Evolutionary conservation across 1,140 invertebrate genomes (phyloP).

Genomic region (Lineus longissimus): DNA sequence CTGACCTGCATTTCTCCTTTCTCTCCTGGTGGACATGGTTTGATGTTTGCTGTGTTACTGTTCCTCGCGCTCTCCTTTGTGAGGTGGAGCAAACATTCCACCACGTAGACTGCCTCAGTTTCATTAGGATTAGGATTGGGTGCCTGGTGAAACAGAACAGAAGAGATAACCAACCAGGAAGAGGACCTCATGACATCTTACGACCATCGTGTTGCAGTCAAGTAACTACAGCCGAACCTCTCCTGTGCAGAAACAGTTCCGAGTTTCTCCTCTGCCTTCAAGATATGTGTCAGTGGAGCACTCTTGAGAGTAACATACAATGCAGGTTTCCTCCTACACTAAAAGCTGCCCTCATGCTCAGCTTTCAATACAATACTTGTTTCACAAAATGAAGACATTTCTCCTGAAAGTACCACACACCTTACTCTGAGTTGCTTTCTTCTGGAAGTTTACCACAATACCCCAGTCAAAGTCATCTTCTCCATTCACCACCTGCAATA

Average conservation of each 20-base stretch:
- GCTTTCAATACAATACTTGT: too few species aligned
- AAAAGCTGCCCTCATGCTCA: too few species aligned
- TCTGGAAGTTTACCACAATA: slow-evolving; percentile 86
- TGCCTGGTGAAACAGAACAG: slow-evolving; percentile 18
- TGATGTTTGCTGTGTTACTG: slow-evolving; percentile 40
- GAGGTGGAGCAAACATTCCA: slow-evolving; percentile 81
- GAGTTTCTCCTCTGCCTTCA: too few species aligned
- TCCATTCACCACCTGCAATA: slow-evolving; percentile 73
- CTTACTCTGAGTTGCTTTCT: slow-evolving; percentile 62
- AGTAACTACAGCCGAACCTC: neutral
- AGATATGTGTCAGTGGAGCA: too few species aligned
- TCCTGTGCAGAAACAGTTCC: too few species aligned
- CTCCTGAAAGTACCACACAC: too few species aligned
- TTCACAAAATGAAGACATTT: too few species aligned
- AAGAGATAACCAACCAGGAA: too few species aligned
- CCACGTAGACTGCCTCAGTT: slow-evolving; percentile 60
- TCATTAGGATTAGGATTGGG: slow-evolving; percentile 24
- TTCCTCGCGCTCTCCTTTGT: slow-evolving; percentile 57
- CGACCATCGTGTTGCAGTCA: neutral
- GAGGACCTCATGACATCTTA: too few species aligned
- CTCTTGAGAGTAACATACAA: too few species aligned
- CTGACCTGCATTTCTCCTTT: slow-evolving; percentile 75
- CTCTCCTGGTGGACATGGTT: slow-evolving; percentile 54
- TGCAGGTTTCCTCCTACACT: too few species aligned
- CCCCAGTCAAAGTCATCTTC: slow-evolving; percentile 93